These are phyloP conservation scores for Phrixothrix hirtus DNA, from an alignment of 2,888 invertebrate species.

Conservation along the genomic window DNA sequence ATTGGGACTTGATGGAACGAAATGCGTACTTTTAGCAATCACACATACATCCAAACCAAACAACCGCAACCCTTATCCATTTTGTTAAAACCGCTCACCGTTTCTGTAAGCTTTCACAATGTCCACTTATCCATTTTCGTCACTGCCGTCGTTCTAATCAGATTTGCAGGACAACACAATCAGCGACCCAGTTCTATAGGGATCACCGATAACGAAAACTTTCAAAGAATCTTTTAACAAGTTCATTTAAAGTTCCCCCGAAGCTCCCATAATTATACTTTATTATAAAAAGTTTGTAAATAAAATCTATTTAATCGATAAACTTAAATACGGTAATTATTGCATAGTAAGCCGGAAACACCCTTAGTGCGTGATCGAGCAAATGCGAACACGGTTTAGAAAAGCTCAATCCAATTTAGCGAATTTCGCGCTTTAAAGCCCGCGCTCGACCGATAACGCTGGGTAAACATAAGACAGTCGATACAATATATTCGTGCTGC, in stretches of 20 bases:
- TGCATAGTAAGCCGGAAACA: constrained; percentile 17
- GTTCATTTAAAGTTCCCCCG: constrained; percentile 7
- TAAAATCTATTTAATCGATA: constrained; percentile 16
- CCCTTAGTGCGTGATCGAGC: constrained; percentile 12
- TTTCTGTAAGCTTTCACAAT: constrained; percentile 22
- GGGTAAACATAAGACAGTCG: constrained; percentile 4
- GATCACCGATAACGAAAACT: constrained; percentile 23
- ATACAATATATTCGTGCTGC: constrained; percentile 5
- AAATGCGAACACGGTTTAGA: constrained; percentile 17
- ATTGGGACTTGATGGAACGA: too few species aligned
- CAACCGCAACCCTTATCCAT: constrained; percentile 22
- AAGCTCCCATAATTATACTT: constrained; percentile 1
- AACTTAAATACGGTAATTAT: constrained; percentile 22
- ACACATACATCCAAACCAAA: constrained; percentile 16
- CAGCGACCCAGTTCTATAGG: constrained; percentile 12
- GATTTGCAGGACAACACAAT: constrained; percentile 23
- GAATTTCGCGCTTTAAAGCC: constrained; percentile 8
- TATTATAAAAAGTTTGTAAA: constrained; percentile 8
- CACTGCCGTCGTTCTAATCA: constrained; percentile 25
- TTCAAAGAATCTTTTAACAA: constrained; percentile 14
- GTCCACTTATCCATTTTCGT: constrained; percentile 30
- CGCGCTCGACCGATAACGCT: neutral
- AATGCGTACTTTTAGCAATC: constrained; percentile 6
- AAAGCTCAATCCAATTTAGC: too few species aligned
- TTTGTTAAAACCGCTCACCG: constrained; percentile 28